Evolutionary conservation across 2,888 invertebrate genomes (phyloP), one percentile per base, ranked within the genome.

Genomic region (Drosophila quasianomalipes): DNA sequence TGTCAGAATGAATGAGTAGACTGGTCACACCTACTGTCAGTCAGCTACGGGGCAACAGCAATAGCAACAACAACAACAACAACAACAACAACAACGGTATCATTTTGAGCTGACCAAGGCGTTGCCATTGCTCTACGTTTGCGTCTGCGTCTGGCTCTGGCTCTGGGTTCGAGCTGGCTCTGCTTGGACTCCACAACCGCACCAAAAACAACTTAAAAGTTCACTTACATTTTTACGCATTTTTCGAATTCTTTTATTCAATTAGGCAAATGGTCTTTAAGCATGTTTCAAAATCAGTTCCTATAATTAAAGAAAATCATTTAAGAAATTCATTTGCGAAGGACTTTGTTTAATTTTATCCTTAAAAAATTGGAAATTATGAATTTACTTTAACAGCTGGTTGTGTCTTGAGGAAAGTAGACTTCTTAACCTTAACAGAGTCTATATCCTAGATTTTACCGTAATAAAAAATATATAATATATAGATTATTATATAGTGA

Each of bases 1-100:
- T 92, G 92, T 92, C 91, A 91, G 91, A 92, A 92, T 92, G 92
- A 92, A 89, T 92, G 92, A 92, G 91, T 91, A 87, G 89, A 89
- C 82, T 83, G 91, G 91, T 91, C 92, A 92, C 92, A 91, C 92
- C 92, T 91, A 92, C 92, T 88, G 91, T 86, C 92, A 91, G 91
- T 91, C 92, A 92, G 91, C 79, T 76, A 65, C 60, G 70, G 74
- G 83, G 73, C 77, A 77, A 22, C 74, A 62, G 44, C 66, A 70
- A 53, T 62, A 70, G n/a, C n/a, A 63, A n/a, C n/a, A n/a, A 22
- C 22, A 22, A 22, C 58, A 49, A 49, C 70, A 59, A 81, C 52
- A 62, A 52, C 66, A 70, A 53, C 62, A 70, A 63, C 59, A 51
- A 51, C 70, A 62, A 81, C 52, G 60, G 49, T 83, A 83, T 85